Base-by-base conservation (phyloP, 2,797 vertebrate species). In the Poecile montanus region DNA sequence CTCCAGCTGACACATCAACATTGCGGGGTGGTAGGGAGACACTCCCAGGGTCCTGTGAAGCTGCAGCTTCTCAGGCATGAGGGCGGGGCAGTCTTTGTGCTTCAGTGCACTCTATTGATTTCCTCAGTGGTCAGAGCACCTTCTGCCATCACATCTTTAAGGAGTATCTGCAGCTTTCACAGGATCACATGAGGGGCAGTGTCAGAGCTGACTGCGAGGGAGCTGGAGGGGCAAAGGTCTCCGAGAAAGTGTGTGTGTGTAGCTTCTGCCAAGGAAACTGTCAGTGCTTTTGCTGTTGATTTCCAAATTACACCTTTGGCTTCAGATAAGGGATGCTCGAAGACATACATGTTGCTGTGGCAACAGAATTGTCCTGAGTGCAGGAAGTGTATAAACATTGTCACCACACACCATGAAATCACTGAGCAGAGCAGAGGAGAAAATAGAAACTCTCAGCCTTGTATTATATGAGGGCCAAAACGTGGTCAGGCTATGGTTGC, bases 241-340 rank as follows among this genome's bases (percentile, higher is more conserved):
- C 83, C 60, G 22, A 47, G 42, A 62, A 91, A 95, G 70, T 14
- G 9, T n/a, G 21, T n/a, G 44, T n/a, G 44, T 61, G 94, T 85
- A 91, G 85, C 88, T 92, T 92, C 96, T 97, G 85, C 68, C 72
- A 21, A 80, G 90, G 92, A 97, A 97, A 94, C 92, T 96, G 96
- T 90, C 94, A 96, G 79, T 61, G 45, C 83, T 86, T 92, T 81
- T 88, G 93, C 91, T 97, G 95, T 93, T 98, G 97, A 98, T 98
- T 95, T 97, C 96, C 97, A 98, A 98, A 98, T 98, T 98, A 98
- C 93, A 98, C 97, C 98, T 97, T 97, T 98, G 97, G 96, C 86
- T 97, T 95, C 0, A 3, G 92, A 95, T 90, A 86, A 42, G 15
- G 91, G 95, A 95, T 96, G 87, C 88, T 95, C 93, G 94, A 91